phyloP scores from a whole-genome alignment of 2,797 vertebrate genomes.

The Tympanoctomys barrerae region DNA sequence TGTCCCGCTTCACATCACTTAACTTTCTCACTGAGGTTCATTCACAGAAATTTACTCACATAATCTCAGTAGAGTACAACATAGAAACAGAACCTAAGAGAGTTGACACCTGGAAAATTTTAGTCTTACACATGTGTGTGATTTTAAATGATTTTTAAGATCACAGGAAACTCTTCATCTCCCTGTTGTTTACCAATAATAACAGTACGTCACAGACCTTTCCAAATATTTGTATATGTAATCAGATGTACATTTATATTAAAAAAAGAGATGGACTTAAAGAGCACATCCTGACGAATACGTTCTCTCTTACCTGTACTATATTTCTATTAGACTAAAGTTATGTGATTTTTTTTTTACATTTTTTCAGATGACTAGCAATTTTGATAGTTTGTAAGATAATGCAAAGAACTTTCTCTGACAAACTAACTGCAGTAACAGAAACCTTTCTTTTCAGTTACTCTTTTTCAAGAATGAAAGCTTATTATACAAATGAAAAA shows the following conservation, averaged over 20 bases:
- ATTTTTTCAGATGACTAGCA: conserved; percentile 94
- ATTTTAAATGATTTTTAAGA: conserved; percentile 87
- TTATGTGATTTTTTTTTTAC: conserved; percentile 93
- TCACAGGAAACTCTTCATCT: conserved; percentile 86
- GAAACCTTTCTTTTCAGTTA: conserved; percentile 94
- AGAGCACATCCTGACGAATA: conserved; percentile 93
- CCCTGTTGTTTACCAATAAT: conserved; percentile 88
- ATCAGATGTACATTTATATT: conserved; percentile 93
- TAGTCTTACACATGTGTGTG: conserved; percentile 83
- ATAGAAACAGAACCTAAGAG: conserved; percentile 78
- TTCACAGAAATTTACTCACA: conserved; percentile 81
- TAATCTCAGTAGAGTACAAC: conserved; percentile 81
- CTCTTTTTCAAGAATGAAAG: conserved; percentile 93
- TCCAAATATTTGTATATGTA: conserved; percentile 92
- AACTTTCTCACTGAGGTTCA: conserved; percentile 83
- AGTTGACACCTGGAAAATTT: conserved; percentile 82
- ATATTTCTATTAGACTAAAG: conserved; percentile 94
- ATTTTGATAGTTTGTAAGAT: conserved; percentile 95
- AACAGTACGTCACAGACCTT: conserved; percentile 88
- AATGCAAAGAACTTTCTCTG: conserved; percentile 93
- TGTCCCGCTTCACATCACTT: conserved; percentile 83
- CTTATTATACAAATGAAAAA: conserved; percentile 91
- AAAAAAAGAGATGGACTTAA: conserved; percentile 91
- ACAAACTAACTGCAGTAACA: conserved; percentile 94
- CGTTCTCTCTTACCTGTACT: conserved; percentile 92